A percentile compares a stretch with the other conserved stretches of the same genome.
Conservation (phyloP, 1,140 invertebrate species). For the Aphis gossypii region DNA sequence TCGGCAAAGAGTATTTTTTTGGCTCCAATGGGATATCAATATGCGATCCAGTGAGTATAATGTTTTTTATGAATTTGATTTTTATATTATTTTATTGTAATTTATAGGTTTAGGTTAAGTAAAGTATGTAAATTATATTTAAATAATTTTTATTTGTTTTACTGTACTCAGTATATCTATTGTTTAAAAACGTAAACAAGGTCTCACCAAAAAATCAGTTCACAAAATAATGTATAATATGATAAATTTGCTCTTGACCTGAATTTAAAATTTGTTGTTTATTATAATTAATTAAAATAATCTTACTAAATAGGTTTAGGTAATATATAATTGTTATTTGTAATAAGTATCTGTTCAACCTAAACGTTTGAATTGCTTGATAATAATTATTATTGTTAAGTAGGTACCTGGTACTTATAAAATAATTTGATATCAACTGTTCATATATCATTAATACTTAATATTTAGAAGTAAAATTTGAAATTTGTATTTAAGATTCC, state of each 20-base stretch:
- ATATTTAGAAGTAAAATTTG: not conserved
- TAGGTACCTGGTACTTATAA: not conserved
- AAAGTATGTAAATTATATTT: not conserved
- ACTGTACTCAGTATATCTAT: not conserved
- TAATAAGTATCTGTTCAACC: not conserved
- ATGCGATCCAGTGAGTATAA: constrained; percentile 77
- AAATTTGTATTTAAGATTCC: not conserved
- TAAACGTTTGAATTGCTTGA: not conserved
- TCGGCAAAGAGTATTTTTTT: constrained; percentile 87
- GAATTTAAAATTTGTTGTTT: not conserved
- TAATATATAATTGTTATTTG: not conserved
- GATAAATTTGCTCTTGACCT: not conserved
- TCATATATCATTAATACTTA: not conserved
- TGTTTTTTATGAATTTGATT: not conserved
- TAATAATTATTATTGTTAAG: not conserved
- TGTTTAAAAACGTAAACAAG: not conserved
- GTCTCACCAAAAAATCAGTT: not conserved
- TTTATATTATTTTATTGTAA: not conserved
- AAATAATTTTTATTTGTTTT: not conserved
- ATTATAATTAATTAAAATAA: not conserved
- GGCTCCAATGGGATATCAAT: constrained; percentile 79
- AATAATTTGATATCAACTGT: not conserved
- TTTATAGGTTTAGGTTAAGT: not conserved
- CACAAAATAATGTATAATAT: not conserved
- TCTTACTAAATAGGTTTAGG: not conserved